Conservation (phyloP, 2,888 invertebrate species). For the Cephus spinipes region DNA sequence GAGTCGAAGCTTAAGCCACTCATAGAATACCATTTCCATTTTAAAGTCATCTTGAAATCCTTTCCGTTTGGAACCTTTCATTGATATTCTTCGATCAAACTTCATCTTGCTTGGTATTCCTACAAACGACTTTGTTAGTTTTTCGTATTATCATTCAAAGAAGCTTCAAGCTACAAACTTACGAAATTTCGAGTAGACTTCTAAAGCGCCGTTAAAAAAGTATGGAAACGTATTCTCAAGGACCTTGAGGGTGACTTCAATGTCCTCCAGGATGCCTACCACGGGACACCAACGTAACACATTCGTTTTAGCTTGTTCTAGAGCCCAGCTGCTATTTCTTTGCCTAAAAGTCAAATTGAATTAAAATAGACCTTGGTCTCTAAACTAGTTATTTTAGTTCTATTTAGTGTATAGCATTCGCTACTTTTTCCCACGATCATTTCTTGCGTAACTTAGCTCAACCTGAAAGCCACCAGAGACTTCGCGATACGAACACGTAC, state of each 20-base stretch:
- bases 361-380: background rate
- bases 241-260: slow-evolving; percentile 70
- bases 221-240: slow-evolving; percentile 70
- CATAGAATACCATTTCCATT: slow-evolving; percentile 72
- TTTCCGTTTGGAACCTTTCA: slow-evolving; percentile 52
- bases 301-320: slow-evolving; percentile 70
- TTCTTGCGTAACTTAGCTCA: slow-evolving; percentile 1
- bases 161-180: slow-evolving; percentile 45
- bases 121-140: slow-evolving; percentile 13
- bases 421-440: slow-evolving; percentile 3
- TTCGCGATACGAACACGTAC: background rate
- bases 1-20: slow-evolving; percentile 70
- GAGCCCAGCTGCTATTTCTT: slow-evolving; percentile 70
- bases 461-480: background rate
- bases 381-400: background rate
- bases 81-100: background rate
- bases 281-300: slow-evolving; percentile 72
- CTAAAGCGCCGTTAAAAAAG: slow-evolving; percentile 71
- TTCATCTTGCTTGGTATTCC: slow-evolving; percentile 55
- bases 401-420: background rate
- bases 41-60: slow-evolving; percentile 45
- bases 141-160: slow-evolving; percentile 45
- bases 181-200: slow-evolving; percentile 69
- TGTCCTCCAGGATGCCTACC: slow-evolving; percentile 72
- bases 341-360: slow-evolving; percentile 53